Evolutionary conservation across 2,113 vertebrate species (phyloP), one percentile per base, ranked within the genome.

Genomic region (Chaetodon auriga): DNA sequence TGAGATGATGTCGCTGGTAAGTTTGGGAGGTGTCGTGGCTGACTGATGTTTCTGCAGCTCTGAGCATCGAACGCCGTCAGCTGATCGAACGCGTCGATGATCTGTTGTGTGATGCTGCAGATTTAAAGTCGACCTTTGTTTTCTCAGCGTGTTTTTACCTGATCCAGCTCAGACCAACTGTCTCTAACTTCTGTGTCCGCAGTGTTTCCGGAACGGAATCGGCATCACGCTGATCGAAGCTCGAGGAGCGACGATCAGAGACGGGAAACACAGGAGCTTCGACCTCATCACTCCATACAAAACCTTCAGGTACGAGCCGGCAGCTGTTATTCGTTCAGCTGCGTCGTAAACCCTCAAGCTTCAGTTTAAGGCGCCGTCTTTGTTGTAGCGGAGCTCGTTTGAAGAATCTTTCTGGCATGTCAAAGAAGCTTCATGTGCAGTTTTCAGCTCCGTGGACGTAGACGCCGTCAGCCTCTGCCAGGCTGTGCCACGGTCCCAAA

Each of bases 221-320:
- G 98, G 96, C 30, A 95, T 99, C 92, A 98, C 96, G 8, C 78
- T 98, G 88, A 97, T 99, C 0, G 97, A 98, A 84, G 96, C 98
- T 85, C 96, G 97, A 0, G 97, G 97, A 57, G 93, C 96, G 38
- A 99, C 97, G 0, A 96, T 98, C 82, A 95, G 98, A 41, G 98
- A 99, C 30, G 97, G 95, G 63, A 98, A 98, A 92, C 95, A 94
- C 92, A 96, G 96, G 75, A 93, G 95, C 93, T 99, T 99, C 0
- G 98, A 99, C 80, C 95, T 99, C 89, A 97, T 99, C 91, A 99
- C 98, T 0, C 98, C 97, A 0, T 95, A 96, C 85, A 99, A 97
- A 89, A 95, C 89, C 8, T 99, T 99, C 97, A 99, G 98, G 98
- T 99, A 64, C 25, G 1, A 6, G 16, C 30, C 30, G 30, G 30